Percentiles rank a stretch among this genome's conserved stretches.
These are phyloP conservation scores for Rhynchophorus ferrugineus DNA, from an alignment of 1,140 invertebrate genomes.

Conservation along the genomic window DNA sequence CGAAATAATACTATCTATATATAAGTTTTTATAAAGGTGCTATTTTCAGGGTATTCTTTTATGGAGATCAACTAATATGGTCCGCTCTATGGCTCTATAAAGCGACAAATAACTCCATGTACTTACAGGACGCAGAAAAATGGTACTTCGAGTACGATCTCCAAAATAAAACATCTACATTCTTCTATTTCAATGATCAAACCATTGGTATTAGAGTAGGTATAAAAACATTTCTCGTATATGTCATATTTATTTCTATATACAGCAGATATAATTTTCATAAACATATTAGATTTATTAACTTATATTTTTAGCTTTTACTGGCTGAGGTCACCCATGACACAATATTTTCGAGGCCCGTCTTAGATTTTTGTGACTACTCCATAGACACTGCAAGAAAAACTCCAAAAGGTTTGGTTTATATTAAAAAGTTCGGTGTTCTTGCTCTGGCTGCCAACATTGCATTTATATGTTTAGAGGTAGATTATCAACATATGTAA, in stretches of 20 bases:
- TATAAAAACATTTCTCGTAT: conserved; percentile 1
- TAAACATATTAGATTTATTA: not conserved
- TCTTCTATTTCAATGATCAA: conserved; percentile 56
- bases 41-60: conserved; percentile 35
- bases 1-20: no score
- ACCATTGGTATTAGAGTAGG: conserved; percentile 49
- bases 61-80: conserved; percentile 57
- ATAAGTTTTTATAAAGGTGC: not conserved
- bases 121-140: conserved; percentile 47
- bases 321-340: conserved; percentile 44
- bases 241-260: not conserved
- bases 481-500: no score
- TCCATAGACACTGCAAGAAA: conserved; percentile 42
- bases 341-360: conserved; percentile 43
- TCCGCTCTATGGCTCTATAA: conserved; percentile 55
- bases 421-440: conserved; percentile 51
- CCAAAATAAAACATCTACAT: conserved; percentile 41
- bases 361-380: conserved; percentile 47
- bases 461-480: conserved; percentile 50
- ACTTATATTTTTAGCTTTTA: conserved; percentile 40
- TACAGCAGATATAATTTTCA: not conserved
- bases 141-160: conserved; percentile 48
- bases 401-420: conserved; percentile 51
- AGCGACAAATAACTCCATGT: conserved; percentile 48
- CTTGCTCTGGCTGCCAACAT: conserved; percentile 52